These are phyloP conservation scores for Etheostoma nigrum DNA, from an alignment of 2,797 vertebrate genomes.

Conservation along the genomic window DNA sequence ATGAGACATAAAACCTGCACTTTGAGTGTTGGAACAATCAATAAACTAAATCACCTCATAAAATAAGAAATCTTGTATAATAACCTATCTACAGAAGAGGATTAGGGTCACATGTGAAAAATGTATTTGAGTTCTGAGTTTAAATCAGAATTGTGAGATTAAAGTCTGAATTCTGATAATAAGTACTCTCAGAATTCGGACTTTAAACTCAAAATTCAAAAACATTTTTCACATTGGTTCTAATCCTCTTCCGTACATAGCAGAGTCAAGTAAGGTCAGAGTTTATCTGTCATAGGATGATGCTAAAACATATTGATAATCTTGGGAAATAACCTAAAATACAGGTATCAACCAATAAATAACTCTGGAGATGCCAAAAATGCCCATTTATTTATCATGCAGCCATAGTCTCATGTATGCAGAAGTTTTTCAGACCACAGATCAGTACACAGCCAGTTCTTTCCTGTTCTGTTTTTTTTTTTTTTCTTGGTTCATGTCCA, in stretches of 20 bases:
- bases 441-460: not conserved
- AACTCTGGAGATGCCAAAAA: not conserved
- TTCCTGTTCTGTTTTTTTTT: not conserved
- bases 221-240: too few relatives aligned
- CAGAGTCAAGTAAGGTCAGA: not conserved
- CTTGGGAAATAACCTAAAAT: not conserved
- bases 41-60: not conserved
- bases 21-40: not conserved
- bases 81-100: not conserved
- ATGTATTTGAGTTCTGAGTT: too few relatives aligned
- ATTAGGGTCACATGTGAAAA: too few relatives aligned
- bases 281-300: not conserved
- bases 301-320: slow-evolving; percentile 8
- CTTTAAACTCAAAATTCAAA: too few relatives aligned
- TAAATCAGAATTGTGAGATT: too few relatives aligned
- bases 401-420: not conserved
- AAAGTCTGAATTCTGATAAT: too few relatives aligned
- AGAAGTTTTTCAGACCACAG: not conserved
- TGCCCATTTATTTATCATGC: not conserved
- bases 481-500: not conserved
- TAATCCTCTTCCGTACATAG: too few relatives aligned
- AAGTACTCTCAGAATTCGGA: too few relatives aligned
- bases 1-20: not conserved
- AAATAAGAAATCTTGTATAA: not conserved
- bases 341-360: not conserved